A percentile compares a stretch with the other conserved stretches of the same genome.
phyloP scores from a whole-genome alignment of 2,888 invertebrate species.

The Cybosia mesomella region DNA sequence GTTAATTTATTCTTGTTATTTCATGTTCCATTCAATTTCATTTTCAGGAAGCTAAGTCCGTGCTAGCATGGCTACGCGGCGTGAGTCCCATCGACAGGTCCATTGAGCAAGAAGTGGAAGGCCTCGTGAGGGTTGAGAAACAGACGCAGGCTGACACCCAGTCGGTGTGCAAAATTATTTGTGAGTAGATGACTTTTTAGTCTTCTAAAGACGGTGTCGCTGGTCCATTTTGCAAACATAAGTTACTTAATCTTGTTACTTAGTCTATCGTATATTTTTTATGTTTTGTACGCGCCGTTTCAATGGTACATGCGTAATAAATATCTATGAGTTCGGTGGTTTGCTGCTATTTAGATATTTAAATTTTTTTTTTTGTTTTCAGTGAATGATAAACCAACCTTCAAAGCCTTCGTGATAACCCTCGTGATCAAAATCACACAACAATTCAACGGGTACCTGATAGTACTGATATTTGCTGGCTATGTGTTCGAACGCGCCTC shows the following conservation, averaged over 20 bases:
- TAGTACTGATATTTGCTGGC: conserved; percentile 80
- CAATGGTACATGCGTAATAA: too few relatives aligned
- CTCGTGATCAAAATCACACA: conserved; percentile 79
- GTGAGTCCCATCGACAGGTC: conserved; percentile 63
- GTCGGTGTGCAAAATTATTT: conserved; percentile 75
- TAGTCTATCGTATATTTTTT: too few relatives aligned
- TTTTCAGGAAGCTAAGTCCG: conserved; percentile 77
- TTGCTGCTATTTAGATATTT: background rate
- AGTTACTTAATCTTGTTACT: too few relatives aligned
- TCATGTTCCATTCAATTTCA: background rate
- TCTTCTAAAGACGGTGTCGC: too few relatives aligned
- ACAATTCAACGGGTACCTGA: conserved; percentile 82
- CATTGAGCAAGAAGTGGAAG: conserved; percentile 73
- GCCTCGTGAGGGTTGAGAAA: conserved; percentile 72
- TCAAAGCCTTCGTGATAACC: conserved; percentile 80
- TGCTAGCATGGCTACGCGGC: conserved; percentile 79
- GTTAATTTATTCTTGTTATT: too few relatives aligned
- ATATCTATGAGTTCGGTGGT: too few relatives aligned
- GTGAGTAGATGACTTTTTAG: conserved; percentile 63
- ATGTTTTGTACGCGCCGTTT: too few relatives aligned
- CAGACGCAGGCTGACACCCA: conserved; percentile 73
- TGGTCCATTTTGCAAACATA: too few relatives aligned
- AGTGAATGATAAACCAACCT: conserved; percentile 76
- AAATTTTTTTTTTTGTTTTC: conserved; percentile 45
- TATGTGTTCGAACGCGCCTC: conserved; percentile 77